Evolutionary conservation across 2,888 invertebrate species (phyloP).

Genomic region (Onchidella celtica): DNA sequence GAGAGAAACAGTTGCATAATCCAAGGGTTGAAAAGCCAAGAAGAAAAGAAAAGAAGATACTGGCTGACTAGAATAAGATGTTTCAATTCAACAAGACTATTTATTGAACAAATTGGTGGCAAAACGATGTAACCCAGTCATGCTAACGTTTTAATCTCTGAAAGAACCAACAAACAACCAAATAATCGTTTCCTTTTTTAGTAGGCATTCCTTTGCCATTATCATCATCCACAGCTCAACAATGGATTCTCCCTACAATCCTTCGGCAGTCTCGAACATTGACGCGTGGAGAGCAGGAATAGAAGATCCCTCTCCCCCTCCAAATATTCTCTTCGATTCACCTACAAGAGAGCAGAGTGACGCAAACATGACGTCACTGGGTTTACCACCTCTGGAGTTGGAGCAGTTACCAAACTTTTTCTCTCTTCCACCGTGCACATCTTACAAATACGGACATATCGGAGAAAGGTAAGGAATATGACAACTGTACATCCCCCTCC

Average conservation of each 20-base stretch:
- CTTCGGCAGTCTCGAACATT: not conserved
- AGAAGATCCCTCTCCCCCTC: slow-evolving; percentile 39
- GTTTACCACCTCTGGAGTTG: slow-evolving; percentile 90
- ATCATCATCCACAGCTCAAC: not conserved
- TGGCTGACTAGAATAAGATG: no score
- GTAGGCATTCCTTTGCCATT: no score
- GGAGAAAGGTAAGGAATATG: slow-evolving; percentile 33
- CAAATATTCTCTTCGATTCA: slow-evolving; percentile 42
- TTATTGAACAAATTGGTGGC: no score
- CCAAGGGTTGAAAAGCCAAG: no score
- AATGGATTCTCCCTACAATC: slow-evolving; percentile 42
- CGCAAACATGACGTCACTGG: slow-evolving; percentile 82
- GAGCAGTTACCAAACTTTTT: slow-evolving; percentile 93
- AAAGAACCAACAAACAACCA: no score
- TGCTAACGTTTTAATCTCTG: no score
- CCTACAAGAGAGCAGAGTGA: slow-evolving; percentile 48
- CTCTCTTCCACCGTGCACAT: slow-evolving; percentile 89
- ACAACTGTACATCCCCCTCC: no score
- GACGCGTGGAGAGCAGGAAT: slow-evolving; percentile 36
- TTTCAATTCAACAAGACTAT: no score
- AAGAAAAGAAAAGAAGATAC: no score
- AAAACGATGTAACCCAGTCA: no score
- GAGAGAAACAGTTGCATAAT: no score
- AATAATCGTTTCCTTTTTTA: no score
- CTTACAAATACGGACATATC: slow-evolving; percentile 67